Base-by-base conservation (phyloP, 2,888 invertebrate species). In the Melipona bicolor region DNA sequence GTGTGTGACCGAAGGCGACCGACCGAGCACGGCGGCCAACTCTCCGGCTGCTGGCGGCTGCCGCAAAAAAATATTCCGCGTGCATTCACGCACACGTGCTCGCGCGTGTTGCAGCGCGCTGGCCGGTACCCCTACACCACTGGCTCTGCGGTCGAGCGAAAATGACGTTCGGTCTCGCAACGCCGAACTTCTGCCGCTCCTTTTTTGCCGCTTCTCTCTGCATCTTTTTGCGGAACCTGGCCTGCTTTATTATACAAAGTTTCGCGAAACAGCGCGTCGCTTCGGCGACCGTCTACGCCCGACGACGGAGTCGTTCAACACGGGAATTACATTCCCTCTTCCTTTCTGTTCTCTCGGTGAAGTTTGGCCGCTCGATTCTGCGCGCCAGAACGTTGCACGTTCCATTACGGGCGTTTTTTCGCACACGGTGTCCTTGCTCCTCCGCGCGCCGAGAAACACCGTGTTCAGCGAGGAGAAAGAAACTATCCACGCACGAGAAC, bases 1-100 rank as follows among this genome's bases (percentile, higher is more conserved):
- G 78, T 74, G 79, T 83, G 68, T 52, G 83, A 54, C 69, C 69
- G 83, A 74, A 70, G 61, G 77, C 90, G 83, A 83, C 72, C 74
- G 79, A 89, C 71, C 81, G 69, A 68, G 79, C 73, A 67, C 80
- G 32, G 32, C 32, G 79, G 79, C 85, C 86, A 79, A 88, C 91
- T 92, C 91, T 27, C 11, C 62, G 62, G 24, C 24, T n/a, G 56
- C 27, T 83, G 86, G 79, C 71, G 73, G 49, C 77, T 78, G 85
- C 81, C 72, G 83, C 83, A 88, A 91, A 91, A 32, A 91, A 90
- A 91, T 87, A 89, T 88, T 86, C 90, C 86, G 86, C 88, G 86
- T 91, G 91, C 90, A 90, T 90, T 90, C 89, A 89, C 91, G 90
- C 91, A 90, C 90, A 89, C 86, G 89, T 89, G 88, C 87, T 82